Percentiles rank a stretch among this genome's conserved stretches.
Evolutionary conservation across 2,888 invertebrate genomes (phyloP).

Genomic region (Acanthoscelides obtectus): DNA sequence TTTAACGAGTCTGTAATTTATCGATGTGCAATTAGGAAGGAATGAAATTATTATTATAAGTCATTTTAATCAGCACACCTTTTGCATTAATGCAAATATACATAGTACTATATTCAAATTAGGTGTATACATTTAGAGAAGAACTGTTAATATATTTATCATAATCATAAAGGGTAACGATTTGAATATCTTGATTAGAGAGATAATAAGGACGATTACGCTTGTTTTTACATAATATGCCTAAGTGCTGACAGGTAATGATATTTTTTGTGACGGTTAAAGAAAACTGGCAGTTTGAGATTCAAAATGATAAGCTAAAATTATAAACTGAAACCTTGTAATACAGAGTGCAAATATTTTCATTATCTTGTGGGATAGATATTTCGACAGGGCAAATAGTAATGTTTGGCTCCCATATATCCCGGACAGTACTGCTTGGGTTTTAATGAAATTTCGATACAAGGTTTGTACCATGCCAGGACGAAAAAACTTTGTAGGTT

Average conservation of each 20-base stretch:
- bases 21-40: background rate
- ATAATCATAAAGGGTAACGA: background rate
- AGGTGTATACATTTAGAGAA: background rate
- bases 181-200: background rate
- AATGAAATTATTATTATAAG: background rate
- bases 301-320: background rate
- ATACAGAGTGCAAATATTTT: too few relatives aligned
- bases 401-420: too few relatives aligned
- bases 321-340: too few relatives aligned
- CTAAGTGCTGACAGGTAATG: background rate
- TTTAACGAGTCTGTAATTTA: background rate
- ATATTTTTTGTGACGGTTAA: background rate
- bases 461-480: too few relatives aligned
- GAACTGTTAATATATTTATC: background rate
- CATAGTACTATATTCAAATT: background rate
- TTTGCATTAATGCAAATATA: background rate
- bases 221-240: background rate
- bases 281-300: background rate
- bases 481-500: too few relatives aligned
- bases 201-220: background rate
- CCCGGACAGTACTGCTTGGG: too few relatives aligned
- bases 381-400: too few relatives aligned
- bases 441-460: too few relatives aligned
- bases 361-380: too few relatives aligned
- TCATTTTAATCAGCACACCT: background rate